Evolutionary conservation across 2,888 invertebrate genomes (phyloP), one percentile per base, ranked within the genome.

Genomic region (Sericinus montela): DNA sequence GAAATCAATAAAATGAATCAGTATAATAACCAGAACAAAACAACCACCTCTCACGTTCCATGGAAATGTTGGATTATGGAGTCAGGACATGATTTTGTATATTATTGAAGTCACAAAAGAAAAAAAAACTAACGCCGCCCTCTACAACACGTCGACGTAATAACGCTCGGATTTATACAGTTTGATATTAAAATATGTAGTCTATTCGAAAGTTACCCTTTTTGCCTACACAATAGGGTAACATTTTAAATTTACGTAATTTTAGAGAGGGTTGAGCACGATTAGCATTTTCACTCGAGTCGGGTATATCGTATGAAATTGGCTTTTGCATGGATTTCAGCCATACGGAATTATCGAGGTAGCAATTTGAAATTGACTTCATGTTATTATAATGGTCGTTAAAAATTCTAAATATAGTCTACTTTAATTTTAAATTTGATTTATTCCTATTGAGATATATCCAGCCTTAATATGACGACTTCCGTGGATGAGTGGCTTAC

Each of bases 231-330:
- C 2, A 25, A 34, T 38, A 48, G 1, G 32, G 48, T 43, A 5
- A 3, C 13, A 8, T 43, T 43, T 43, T 30, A 15, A 32, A 32
- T 13, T 35, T n/a, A 43, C 25, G 6, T 30, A 8, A 14, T 43
- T 15, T 30, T 11, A 14, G 37, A 43, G 37, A 43, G 42, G 48
- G 42, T 48, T 48, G 38, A 32, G 25, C 30, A 23, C 48, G 48
- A 48, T 48, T 48, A 48, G 43, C 48, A 42, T 48, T 48, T 48
- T 48, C 48, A 43, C 42, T 43, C 30, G 32, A 37, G 43, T 32
- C 28, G 35, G 10, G 40, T 13, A 44, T 44, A 35, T 44, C 41
- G 37, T 13, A 35, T 45, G 34, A 45, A 48, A 39, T 30, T 37
- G 32, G 25, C 40, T 40, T 10, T 9, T n/a, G 10, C 11, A 10